Base-by-base conservation (phyloP, 2,888 invertebrate species). In the Punctoribates punctum region DNA sequence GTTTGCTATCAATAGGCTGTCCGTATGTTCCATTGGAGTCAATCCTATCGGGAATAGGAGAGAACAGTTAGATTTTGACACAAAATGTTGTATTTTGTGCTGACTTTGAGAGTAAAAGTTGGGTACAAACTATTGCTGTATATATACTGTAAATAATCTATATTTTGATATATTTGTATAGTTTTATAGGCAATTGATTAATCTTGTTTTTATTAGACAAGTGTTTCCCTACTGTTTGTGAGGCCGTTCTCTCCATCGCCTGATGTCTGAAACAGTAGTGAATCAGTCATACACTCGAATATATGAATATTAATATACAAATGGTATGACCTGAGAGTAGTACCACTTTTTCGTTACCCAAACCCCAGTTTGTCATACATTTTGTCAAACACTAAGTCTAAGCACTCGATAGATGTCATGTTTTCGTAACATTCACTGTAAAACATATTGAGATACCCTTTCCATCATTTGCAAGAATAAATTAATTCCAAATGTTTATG, bases 281-380 rank as follows among this genome's bases (percentile, higher is more conserved):
- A 57, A 23, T 57, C 57, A 57, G 23, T 57, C 57, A 57, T 57
- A 65, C 29, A 17, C 34, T 34, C 17, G 65, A 65, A 65, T 65
- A 65, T 65, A 65, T 65, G 65, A 65, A 65, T 65, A 65, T 65
- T 65, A 65, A 65, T 65, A 29, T 17, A 65, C 17, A 65, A 65
- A 65, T 65, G 65, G 65, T 27, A 65, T 65, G 65, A 65, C 65
- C 34, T 65, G 25, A 54, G n/a, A 54, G 20, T 54, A n/a, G 54
- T 54, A 54, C 54, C 25, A 23, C 20, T 54, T 25, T 54, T 54
- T 54, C 54, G 20, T 54, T 54, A 25, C 6, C 25, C 25, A 20
- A 51, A 51, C n/a, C 11, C 11, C 2, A n/a, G 51, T 51, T 20
- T 51, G n/a, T 4, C 51, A 51, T 6, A 51, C 20, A n/a, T n/a